These are phyloP conservation scores for Poeciliopsis prolifica DNA, from an alignment of 2,113 vertebrate species.

Conservation along the genomic window DNA sequence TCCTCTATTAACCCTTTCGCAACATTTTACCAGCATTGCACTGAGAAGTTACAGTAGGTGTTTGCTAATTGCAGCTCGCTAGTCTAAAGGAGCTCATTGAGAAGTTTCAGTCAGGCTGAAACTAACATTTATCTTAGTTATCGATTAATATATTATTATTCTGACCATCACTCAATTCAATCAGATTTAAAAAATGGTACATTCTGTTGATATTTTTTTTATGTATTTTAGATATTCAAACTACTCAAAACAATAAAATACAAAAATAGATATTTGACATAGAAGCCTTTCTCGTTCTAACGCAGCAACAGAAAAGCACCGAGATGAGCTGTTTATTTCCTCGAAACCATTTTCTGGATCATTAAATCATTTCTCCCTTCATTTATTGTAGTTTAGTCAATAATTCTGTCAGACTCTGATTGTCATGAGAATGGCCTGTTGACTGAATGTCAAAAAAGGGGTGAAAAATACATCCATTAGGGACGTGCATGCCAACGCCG, in stretches of 20 bases:
- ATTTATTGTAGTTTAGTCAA: slow-evolving; percentile 57
- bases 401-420: slow-evolving; percentile 63
- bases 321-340: slow-evolving; percentile 30
- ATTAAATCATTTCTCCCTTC: slow-evolving; percentile 47
- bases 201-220: no score
- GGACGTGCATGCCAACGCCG: slow-evolving; percentile 25
- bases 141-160: no score
- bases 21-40: no score
- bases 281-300: background rate
- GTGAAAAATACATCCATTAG: slow-evolving; percentile 50
- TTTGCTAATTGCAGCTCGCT: no score
- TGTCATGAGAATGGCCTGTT: slow-evolving; percentile 44
- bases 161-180: no score
- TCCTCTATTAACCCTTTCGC: no score
- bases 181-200: no score
- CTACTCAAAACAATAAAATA: background rate
- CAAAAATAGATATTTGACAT: background rate
- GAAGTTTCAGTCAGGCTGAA: no score
- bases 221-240: background rate
- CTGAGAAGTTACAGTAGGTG: no score
- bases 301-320: background rate
- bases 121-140: no score
- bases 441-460: slow-evolving; percentile 35
- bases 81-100: no score
- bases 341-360: slow-evolving; percentile 56